Conservation (phyloP, 2,113 vertebrate genomes). For the Channa argus region DNA sequence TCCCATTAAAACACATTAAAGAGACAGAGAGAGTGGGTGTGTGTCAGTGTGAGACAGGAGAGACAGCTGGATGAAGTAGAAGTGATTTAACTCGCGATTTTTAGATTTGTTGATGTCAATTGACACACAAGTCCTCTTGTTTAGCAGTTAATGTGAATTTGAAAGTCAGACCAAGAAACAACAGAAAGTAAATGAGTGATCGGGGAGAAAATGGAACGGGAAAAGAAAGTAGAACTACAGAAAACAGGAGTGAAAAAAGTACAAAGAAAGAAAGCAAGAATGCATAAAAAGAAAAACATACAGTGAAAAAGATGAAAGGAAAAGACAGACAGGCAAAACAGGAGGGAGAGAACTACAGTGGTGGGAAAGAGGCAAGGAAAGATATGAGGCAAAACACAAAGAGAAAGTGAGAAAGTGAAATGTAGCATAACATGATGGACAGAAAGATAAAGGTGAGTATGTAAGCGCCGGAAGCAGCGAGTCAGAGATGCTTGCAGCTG, state of each 20-base stretch:
- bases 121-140: neutral
- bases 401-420: neutral
- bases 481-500: too few species aligned
- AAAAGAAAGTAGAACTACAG: neutral
- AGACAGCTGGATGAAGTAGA: slow-evolving; percentile 1
- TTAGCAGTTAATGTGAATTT: neutral
- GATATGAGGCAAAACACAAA: neutral
- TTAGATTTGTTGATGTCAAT: neutral
- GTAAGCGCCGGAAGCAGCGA: too few species aligned
- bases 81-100: neutral
- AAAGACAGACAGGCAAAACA: neutral
- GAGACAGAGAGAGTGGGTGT: slow-evolving; percentile 9
- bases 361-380: neutral
- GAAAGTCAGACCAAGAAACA: neutral
- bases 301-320: neutral
- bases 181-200: neutral
- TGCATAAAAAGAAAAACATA: neutral
- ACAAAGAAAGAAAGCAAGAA: neutral
- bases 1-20: slow-evolving; percentile 51
- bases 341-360: neutral
- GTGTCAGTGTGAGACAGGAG: neutral
- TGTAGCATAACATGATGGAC: neutral
- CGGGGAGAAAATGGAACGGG: neutral
- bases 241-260: neutral
- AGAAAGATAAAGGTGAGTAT: neutral